Base-by-base conservation (phyloP, 35 echinoderm and acorn worm species). In the Apostichopus japonicus region DNA sequence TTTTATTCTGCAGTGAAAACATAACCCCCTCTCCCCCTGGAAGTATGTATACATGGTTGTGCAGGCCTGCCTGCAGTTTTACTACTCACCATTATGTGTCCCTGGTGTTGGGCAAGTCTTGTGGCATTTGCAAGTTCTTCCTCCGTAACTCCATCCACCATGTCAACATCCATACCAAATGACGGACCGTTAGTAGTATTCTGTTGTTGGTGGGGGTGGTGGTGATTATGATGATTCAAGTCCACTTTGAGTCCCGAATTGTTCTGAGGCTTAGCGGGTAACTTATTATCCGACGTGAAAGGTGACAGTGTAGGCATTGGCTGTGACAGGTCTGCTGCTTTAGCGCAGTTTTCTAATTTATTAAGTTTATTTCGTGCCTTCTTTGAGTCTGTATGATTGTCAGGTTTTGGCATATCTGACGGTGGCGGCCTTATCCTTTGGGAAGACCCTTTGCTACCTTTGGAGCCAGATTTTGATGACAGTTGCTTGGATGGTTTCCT, bases 41-140 rank as follows among this genome's bases (percentile, higher is more conserved):
- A 44, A 44, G 33, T 44, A 33, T 33, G 27, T 33, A 44, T 44
- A 44, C 33, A 44, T 44, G 3, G 33, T 44, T 44, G 33, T 44
- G 33, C 33, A 44, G 33, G 33, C 33, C 33, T 44, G 33, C 33
- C 0, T 44, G 33, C 33, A 44, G 33, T 44, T 44, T 44, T 44
- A 44, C 6, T 44, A 80, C 78, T 80, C 54, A 83, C 79, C 27
- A 53, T 33, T 54, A 53, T 54, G 9, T 83, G 17, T 55, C 79
- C 79, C n/a, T 54, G 54, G 54, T 33, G 33, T 83, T 19, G n/a
- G 79, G 79, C 79, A 83, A 83, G 79, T 15, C 14, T 83, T 83
- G 79, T 13, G 79, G 79, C 79, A 83, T 83, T 83, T 27, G 53
- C 5, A n/a, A 55, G 33, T 2, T 83, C 79, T 10, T 83, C 79